Evolutionary conservation across 2,113 vertebrate species (phyloP).

Genomic region (Rhabdornis inornatus): DNA sequence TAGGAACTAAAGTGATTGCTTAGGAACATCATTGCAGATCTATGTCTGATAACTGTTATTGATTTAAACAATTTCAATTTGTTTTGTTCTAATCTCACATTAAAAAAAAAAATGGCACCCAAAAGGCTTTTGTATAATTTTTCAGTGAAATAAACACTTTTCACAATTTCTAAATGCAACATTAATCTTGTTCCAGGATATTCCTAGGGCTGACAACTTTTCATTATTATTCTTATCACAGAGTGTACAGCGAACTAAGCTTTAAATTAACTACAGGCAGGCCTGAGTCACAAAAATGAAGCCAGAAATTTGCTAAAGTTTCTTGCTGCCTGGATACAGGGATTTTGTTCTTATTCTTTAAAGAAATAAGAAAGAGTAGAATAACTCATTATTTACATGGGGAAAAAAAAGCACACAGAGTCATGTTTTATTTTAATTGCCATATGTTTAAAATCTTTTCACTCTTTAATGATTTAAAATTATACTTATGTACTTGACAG

Average conservation of each 20-base stretch:
- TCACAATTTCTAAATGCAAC: not conserved
- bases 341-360: not conserved
- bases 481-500: not conserved
- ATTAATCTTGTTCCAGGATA: constrained; percentile 9
- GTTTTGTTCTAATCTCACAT: not conserved
- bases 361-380: not conserved
- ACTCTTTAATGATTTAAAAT: not conserved
- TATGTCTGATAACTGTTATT: not conserved
- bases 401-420: rapidly evolving
- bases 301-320: not conserved
- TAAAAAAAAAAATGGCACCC: not conserved
- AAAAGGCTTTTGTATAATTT: not conserved
- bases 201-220: not conserved
- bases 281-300: not conserved
- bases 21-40: not conserved
- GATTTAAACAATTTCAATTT: constrained; percentile 20
- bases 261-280: not conserved
- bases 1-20: not conserved
- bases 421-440: not conserved
- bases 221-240: not conserved
- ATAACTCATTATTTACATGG: not conserved
- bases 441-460: not conserved
- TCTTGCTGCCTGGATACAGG: not conserved
- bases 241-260: not conserved
- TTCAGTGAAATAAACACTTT: not conserved